Conservation (phyloP, 2,797 vertebrate species). For the Anguilla marmorata region DNA sequence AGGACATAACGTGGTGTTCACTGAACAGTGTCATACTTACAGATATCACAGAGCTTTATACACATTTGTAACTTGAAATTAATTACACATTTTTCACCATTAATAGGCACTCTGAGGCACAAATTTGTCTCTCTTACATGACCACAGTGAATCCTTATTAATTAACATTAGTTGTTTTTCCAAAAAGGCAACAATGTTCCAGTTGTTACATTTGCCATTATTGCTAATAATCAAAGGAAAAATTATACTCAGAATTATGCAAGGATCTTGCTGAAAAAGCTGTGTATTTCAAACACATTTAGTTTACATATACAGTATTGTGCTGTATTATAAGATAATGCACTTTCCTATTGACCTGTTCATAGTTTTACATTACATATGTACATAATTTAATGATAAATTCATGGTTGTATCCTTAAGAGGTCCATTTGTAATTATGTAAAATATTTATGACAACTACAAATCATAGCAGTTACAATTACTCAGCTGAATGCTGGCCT, state of each 20-base stretch:
- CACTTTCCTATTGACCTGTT: not conserved
- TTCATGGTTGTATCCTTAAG: not conserved
- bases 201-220: not conserved
- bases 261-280: not conserved
- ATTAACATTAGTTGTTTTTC: not conserved
- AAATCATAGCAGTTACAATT: not conserved
- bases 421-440: conserved; percentile 8
- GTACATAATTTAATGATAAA: not conserved
- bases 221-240: not conserved
- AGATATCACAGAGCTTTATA: not conserved
- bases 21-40: not conserved
- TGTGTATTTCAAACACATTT: not conserved
- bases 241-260: not conserved
- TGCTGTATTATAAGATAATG: not conserved
- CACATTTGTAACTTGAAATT: not conserved
- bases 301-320: not conserved
- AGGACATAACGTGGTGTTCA: not conserved
- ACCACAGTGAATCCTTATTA: not conserved
- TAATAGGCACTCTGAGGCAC: not conserved
- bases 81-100: not conserved
- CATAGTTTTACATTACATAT: not conserved
- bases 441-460: conserved; percentile 17
- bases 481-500: not conserved
- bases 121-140: not conserved
- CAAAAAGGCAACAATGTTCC: not conserved